Conservation (phyloP, 2,113 vertebrate species). For the Heptranchias perlo region DNA sequence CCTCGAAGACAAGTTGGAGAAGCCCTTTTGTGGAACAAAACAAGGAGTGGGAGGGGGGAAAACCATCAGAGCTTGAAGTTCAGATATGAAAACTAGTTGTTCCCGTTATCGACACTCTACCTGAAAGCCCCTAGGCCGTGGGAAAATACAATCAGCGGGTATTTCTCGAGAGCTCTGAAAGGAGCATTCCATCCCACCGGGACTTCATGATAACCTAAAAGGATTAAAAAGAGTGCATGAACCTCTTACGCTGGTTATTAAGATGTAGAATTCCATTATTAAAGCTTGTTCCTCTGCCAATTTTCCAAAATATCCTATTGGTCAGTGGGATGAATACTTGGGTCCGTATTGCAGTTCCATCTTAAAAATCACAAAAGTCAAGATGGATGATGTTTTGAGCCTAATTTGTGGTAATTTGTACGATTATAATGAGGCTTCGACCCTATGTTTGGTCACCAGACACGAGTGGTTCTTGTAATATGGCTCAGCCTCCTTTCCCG, state of each 20-base stretch:
- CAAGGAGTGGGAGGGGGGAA: no score
- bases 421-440: background rate
- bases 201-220: slow-evolving; percentile 54
- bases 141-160: slow-evolving; percentile 67
- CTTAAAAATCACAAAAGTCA: background rate
- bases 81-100: background rate
- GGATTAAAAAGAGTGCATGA: background rate
- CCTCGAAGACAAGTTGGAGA: background rate
- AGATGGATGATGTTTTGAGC: background rate
- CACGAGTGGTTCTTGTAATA: background rate
- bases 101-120: slow-evolving; percentile 44
- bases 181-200: slow-evolving; percentile 58
- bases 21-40: background rate
- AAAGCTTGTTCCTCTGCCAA: background rate
- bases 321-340: background rate
- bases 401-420: background rate
- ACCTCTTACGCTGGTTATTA: background rate
- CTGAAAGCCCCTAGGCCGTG: slow-evolving; percentile 64
- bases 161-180: slow-evolving; percentile 50
- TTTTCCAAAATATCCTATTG: background rate
- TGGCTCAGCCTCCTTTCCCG: background rate
- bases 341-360: background rate
- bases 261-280: background rate
- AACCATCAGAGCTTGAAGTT: background rate
- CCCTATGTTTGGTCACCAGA: background rate